Conservation (phyloP, 2,113 vertebrate species). For the Stegastes partitus region DNA sequence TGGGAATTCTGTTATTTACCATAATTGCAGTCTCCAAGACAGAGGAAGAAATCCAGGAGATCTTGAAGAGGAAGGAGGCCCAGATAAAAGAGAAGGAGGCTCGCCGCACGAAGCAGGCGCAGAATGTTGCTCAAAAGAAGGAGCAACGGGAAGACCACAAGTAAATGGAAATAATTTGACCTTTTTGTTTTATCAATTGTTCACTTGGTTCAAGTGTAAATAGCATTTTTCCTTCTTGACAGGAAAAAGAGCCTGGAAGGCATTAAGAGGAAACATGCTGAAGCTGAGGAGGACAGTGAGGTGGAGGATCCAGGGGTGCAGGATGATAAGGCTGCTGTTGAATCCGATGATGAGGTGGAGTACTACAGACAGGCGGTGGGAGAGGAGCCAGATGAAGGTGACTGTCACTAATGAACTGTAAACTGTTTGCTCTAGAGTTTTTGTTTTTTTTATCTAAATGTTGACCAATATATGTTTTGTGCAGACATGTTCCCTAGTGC, state of each 20-base stretch:
- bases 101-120: constrained; percentile 86
- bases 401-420: background rate
- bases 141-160: constrained; percentile 83
- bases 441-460: background rate
- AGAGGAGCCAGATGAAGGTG: constrained; percentile 91
- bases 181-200: accelerated
- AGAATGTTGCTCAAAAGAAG: constrained; percentile 85
- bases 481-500: constrained; percentile 84
- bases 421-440: background rate
- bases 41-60: constrained; percentile 87
- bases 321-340: constrained; percentile 60
- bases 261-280: constrained; percentile 82
- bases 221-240: accelerated
- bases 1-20: background rate
- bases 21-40: constrained; percentile 86
- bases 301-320: constrained; percentile 89
- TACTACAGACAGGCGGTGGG: constrained; percentile 94
- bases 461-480: background rate
- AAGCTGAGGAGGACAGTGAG: constrained; percentile 82
- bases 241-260: constrained; percentile 91
- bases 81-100: constrained; percentile 83
- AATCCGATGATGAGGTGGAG: constrained; percentile 90
- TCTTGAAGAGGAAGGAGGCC: constrained; percentile 86
- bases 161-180: constrained; percentile 65
- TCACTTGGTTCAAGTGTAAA: background rate